Conservation (phyloP, 2,888 invertebrate genomes). For the Coleophora deauratella region DNA sequence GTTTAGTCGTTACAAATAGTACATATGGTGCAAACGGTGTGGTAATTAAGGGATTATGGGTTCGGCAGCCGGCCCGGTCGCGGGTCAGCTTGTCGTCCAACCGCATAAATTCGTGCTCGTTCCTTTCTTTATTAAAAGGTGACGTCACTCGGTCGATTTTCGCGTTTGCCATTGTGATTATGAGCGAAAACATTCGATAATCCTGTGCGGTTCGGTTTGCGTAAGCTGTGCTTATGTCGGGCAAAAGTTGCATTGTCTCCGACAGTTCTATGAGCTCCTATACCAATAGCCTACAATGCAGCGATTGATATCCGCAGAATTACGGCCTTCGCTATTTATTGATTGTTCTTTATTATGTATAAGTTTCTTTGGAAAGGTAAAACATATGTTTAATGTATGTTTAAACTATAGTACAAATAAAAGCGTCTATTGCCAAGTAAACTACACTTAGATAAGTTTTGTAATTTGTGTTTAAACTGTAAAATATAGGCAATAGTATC, state of each 20-base stretch:
- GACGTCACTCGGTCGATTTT: slow-evolving; percentile 63
- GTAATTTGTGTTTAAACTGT: no score
- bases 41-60: slow-evolving; percentile 60
- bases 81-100: slow-evolving; percentile 47
- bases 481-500: no score
- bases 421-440: no score
- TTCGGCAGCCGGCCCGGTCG: slow-evolving; percentile 42
- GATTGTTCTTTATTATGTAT: slow-evolving; percentile 33
- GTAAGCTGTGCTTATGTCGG: background rate
- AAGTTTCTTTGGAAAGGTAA: no score
- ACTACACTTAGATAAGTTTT: no score
- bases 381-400: no score
- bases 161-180: slow-evolving; percentile 25
- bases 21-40: slow-evolving; percentile 30
- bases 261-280: slow-evolving; percentile 14
- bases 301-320: slow-evolving; percentile 24
- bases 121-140: slow-evolving; percentile 61
- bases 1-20: slow-evolving; percentile 20
- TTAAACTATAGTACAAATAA: no score
- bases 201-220: background rate
- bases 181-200: slow-evolving; percentile 10
- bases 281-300: slow-evolving; percentile 13
- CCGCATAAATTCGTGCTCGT: slow-evolving; percentile 52
- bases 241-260: slow-evolving; percentile 55
- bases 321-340: slow-evolving; percentile 41